Percentiles rank a stretch among this genome's conserved stretches.
Conservation (phyloP, 2,797 vertebrate species). For the Ctenopoma multispine region DNA sequence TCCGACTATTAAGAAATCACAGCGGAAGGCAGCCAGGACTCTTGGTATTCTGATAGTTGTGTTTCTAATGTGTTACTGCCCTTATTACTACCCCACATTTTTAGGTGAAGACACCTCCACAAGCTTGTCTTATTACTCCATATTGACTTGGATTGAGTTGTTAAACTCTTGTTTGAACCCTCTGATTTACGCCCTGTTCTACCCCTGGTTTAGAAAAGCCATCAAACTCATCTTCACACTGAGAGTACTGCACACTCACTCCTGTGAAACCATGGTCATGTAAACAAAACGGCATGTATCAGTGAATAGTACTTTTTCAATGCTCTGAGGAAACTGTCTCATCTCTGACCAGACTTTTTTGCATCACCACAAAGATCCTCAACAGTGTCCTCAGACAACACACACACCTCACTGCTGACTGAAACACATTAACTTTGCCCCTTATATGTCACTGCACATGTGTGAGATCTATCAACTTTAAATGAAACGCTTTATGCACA, state of each 20-base stretch:
- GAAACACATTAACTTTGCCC: too few relatives aligned
- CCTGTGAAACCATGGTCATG: conserved; percentile 14
- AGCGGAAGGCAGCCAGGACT: conserved; percentile 70
- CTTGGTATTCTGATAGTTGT: conserved; percentile 58
- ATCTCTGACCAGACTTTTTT: not conserved
- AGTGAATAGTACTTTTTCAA: too few relatives aligned
- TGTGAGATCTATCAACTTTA: too few relatives aligned
- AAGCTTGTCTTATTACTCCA: not conserved
- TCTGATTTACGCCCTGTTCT: conserved; percentile 72
- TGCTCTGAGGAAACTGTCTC: too few relatives aligned
- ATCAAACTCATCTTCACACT: conserved; percentile 62
- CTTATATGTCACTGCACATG: too few relatives aligned
- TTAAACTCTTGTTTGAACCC: conserved; percentile 71
- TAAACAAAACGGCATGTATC: not conserved
- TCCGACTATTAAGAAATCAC: conserved; percentile 25
- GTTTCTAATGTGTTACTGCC: conserved; percentile 68
- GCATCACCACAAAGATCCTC: too few relatives aligned
- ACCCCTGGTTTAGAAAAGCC: conserved; percentile 71
- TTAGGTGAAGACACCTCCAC: conserved; percentile 20
- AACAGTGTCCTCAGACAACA: too few relatives aligned
- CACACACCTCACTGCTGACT: too few relatives aligned
- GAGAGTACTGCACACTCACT: conserved; percentile 54
- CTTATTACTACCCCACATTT: conserved; percentile 57
- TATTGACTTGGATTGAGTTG: conserved; percentile 60
- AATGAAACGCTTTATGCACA: too few relatives aligned